Base-by-base conservation (phyloP, 1,140 invertebrate genomes). In the Drosophila varians region DNA sequence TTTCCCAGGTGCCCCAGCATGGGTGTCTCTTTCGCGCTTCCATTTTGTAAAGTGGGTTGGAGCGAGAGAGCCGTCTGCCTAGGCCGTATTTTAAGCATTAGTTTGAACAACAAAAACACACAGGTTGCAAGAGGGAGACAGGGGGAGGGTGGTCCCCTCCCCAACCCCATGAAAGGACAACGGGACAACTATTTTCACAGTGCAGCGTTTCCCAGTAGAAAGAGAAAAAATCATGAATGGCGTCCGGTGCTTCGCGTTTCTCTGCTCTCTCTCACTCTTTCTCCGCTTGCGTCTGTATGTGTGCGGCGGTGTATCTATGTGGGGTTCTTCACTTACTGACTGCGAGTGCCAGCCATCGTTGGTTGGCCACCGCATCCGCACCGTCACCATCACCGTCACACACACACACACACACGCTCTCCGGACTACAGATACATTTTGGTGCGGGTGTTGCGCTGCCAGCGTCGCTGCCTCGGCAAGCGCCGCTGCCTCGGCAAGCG, bases 61-160 rank as follows among this genome's bases (percentile, higher is more conserved):
- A 40, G 8, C 9, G 1, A 11, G 23, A 1, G 14, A 31, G 14
- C 3, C 45, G 23, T 47, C 16, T 21, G 60, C 40, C 64, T 87
- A 87, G 82, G 82, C 82, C 77, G 82, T 75, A 86, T 86, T 86
- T 86, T 87, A 87, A 86, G 82, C 82, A 86, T 86, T 86, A 86
- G 82, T 87, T 86, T 82, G 69, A 86, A 86, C 82, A 86, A 87
- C 83, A 86, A 77, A 87, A 86, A 86, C 83, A 86, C 49, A 62
- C 55, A 46, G 45, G 12, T 26, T 23, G 31, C 49, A 31, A 9
- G 28, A 11, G 45, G 26, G 19, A 3, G 12, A 8, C 12, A 19
- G 7, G 53, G 34, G 40, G 19, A 3, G 23, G 34, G n/a, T n/a
- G n/a, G n/a, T n/a, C n/a, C n/a, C n/a, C n/a, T n/a, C n/a, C n/a